Base-by-base conservation (phyloP, 2,888 invertebrate species). In the Lasioglossum malachurum region DNA sequence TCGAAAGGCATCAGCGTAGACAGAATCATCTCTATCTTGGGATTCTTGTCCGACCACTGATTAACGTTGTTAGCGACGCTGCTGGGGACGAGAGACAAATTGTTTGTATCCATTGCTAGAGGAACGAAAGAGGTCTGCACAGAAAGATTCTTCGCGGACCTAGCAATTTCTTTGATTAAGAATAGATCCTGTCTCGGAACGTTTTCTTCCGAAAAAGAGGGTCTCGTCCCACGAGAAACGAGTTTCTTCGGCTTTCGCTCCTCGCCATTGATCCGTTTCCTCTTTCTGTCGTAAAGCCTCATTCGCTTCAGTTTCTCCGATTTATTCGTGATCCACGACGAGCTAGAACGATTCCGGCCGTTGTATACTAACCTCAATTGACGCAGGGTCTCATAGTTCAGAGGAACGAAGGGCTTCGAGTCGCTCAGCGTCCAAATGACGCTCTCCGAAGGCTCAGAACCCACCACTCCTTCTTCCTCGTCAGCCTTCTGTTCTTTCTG, bases 371-470 rank as follows among this genome's bases (percentile, higher is more conserved):
- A 76, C n/a, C 82, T 83, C 67, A 88, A 78, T 64, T 89, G 78
- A 5, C 88, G 87, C 5, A 88, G 75, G 31, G 84, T 86, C 67
- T 91, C 85, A 44, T 83, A 72, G 4, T 88, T 85, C 14, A 90
- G 31, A 7, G 91, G 90, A 57, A 92, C 75, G 67, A 92, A 91
- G 35, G 90, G 89, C 44, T 90, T 84, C 7, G 91, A 92, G 8
- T 90, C 90, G 60, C 89, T 89, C 10, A 85, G 80, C 1, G 87
- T 87, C 90, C 90, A 91, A 46, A 85, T 35, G 1, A 90, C 35
- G n/a, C 73, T 77, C 16, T 78, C 38, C 1, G 67, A 67, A 27
- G 14, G 10, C 4, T 72, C 81, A 0, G 71, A 74, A 53, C 19
- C 64, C 7, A 31, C 16, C 64, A 31, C 3, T 10, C 3, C 1